Evolutionary conservation across 2,113 vertebrate species (phyloP), one percentile per base, ranked within the genome.

Genomic region (Ailurus styani): DNA sequence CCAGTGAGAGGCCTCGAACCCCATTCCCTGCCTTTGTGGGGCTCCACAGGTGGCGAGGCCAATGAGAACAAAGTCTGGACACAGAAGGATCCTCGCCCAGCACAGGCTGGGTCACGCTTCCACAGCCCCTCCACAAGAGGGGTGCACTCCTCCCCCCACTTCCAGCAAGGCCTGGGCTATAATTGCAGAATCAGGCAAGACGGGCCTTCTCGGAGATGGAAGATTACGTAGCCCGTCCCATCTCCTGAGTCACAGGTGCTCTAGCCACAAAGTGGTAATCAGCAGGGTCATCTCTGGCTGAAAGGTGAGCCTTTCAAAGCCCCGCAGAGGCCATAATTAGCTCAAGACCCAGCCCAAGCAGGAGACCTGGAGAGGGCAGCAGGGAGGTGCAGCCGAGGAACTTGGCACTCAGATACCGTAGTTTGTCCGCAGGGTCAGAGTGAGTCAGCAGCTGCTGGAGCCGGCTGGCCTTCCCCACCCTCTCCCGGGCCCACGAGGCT

Each of bases 371-470:
- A 93, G 50, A 79, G 96, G 78, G 81, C 70, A 50, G 57, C 31
- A 47, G 91, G 77, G 75, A 96, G 96, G 87, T 47, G 64, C 1
- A 37, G 47, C 57, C 50, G 55, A 87, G 84, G 95, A 95, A 93
- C 93, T 1, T n/a, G 42, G 95, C 81, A 54, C 81, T 40, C 18
- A 92, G 82, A 84, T 96, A 78, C 70, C 78, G 45, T 47, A 62
- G 54, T 72, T 97, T 88, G 96, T 90, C 96, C 54, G 1, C 9
- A 86, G 95, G 97, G 75, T 62, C 15, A 34, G 40, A 23, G 40
- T 98, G 98, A 98, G 96, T 98, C 97, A 98, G 94, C 81, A n/a
- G 77, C 79, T n/a, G 23, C 40, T 13, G n/a, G 73, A 91, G 68
- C 42, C 21, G 5, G 64, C 85, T 29, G 23, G 86, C 87, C 84